Base-by-base conservation (phyloP, 2,888 invertebrate genomes). In the Dolichomitus sp. region DNA sequence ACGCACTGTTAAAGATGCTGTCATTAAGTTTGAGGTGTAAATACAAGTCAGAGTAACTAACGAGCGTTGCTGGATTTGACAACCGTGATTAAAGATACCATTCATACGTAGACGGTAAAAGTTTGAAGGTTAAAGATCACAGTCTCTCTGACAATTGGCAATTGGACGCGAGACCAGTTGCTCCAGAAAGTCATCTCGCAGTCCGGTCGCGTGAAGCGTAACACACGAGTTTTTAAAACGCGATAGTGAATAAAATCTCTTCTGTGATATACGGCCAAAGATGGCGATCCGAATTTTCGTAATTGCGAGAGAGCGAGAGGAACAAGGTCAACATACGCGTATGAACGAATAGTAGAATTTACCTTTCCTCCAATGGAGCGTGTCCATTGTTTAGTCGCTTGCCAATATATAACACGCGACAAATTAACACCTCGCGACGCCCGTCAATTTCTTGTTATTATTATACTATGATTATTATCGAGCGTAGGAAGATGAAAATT, bases 341-440 rank as follows among this genome's bases (percentile, higher is more conserved):
- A 66, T 33, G 61, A 61, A 30, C 27, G 48, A 52, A 66, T 57
- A 70, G 61, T 40, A 72, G 37, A 72, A 63, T 77, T 81, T 86
- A 86, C 86, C 86, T 85, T 84, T 80, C 78, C 73, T 83, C 79
- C 80, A 84, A 82, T 86, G 86, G 61, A 87, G 82, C 85, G 75
- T 86, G 72, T 82, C 84, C 86, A 87, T 87, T 86, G 81, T 86
- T 83, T 83, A 79, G 81, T 76, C 72, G 59, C 50, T 69, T 59
- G 78, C 57, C 72, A 77, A 66, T 81, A 72, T n/a, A 17, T 48
- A 50, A 54, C 65, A 33, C 66, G 52, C 75, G 33, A 19, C 50
- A 48, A 54, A 69, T 37, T 66, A 40, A 54, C 81, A 80, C 66
- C 48, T 17, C 33, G 11, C 72, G 69, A 80, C 69, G 76, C 80